Conservation (phyloP, 2,888 invertebrate genomes). For the Apotomis capreana region DNA sequence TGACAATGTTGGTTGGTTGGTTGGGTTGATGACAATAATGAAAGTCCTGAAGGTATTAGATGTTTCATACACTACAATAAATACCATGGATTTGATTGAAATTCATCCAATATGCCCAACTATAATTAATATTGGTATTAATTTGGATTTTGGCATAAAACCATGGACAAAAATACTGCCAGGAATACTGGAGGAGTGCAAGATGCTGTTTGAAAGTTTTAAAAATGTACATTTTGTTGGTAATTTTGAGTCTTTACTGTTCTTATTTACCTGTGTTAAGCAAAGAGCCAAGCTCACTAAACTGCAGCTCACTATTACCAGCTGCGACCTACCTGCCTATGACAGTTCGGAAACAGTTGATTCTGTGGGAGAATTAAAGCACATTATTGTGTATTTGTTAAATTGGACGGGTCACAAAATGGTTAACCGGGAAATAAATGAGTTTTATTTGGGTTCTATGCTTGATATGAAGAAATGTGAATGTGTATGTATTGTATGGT, state of each 20-base stretch:
- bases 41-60: slow-evolving; percentile 62
- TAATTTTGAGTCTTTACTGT: slow-evolving; percentile 51
- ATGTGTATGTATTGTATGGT: slow-evolving; percentile 54
- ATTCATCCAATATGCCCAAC: slow-evolving; percentile 62
- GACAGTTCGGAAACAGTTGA: slow-evolving; percentile 42
- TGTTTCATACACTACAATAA: slow-evolving; percentile 67
- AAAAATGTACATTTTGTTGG: slow-evolving; percentile 68
- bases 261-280: slow-evolving; percentile 55
- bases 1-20: slow-evolving; percentile 55
- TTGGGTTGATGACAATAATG: slow-evolving; percentile 59
- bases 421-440: slow-evolving; percentile 25
- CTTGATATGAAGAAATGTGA: slow-evolving; percentile 55
- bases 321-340: slow-evolving; percentile 46
- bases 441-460: slow-evolving; percentile 36
- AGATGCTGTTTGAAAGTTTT: slow-evolving; percentile 62
- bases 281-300: slow-evolving; percentile 54
- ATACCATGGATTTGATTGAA: slow-evolving; percentile 61
- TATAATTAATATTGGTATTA: slow-evolving; percentile 62
- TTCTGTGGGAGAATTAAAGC: slow-evolving; percentile 48
- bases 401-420: slow-evolving; percentile 49
- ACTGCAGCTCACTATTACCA: slow-evolving; percentile 58
- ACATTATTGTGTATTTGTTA: slow-evolving; percentile 54
- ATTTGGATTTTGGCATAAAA: slow-evolving; percentile 58
- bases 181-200: slow-evolving; percentile 52
- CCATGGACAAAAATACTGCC: slow-evolving; percentile 43